phyloP scores from a whole-genome alignment of 2,888 invertebrate species.

The Alloplasta piceator region DNA sequence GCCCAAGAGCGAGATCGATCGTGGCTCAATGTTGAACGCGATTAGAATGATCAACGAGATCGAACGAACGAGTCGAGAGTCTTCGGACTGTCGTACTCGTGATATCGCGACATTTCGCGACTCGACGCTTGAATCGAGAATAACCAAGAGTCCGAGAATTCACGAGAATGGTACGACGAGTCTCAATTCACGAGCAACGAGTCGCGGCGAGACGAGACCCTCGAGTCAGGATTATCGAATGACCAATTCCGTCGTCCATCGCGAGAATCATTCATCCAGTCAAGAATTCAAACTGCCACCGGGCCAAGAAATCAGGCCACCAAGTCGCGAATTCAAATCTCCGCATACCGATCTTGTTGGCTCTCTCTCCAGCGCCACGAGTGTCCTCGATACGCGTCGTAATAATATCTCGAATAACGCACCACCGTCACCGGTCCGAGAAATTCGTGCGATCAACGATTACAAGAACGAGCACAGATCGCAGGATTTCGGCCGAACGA shows the following conservation, averaged over 20 bases:
- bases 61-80: conserved; percentile 68
- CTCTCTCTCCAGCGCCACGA: conserved; percentile 10
- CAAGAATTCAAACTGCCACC: conserved; percentile 71
- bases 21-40: conserved; percentile 69
- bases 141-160: conserved; percentile 62
- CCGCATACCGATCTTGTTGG: conserved; percentile 63
- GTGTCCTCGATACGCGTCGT: not conserved
- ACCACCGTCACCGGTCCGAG: conserved; percentile 69
- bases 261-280: conserved; percentile 56
- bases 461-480: conserved; percentile 62
- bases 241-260: not conserved
- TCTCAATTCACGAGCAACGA: conserved; percentile 56
- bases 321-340: conserved; percentile 73
- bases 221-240: conserved; percentile 66
- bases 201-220: conserved; percentile 63
- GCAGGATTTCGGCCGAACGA: conserved; percentile 51
- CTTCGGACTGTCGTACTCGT: conserved; percentile 48
- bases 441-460: conserved; percentile 68
- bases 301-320: conserved; percentile 71
- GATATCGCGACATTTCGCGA: conserved; percentile 44
- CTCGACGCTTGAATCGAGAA: conserved; percentile 22
- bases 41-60: conserved; percentile 71
- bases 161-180: conserved; percentile 69
- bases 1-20: conserved; percentile 70
- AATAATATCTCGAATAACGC: conserved; percentile 10